phyloP scores from a whole-genome alignment of 1,140 invertebrate genomes.

The Sitophilus oryzae region DNA sequence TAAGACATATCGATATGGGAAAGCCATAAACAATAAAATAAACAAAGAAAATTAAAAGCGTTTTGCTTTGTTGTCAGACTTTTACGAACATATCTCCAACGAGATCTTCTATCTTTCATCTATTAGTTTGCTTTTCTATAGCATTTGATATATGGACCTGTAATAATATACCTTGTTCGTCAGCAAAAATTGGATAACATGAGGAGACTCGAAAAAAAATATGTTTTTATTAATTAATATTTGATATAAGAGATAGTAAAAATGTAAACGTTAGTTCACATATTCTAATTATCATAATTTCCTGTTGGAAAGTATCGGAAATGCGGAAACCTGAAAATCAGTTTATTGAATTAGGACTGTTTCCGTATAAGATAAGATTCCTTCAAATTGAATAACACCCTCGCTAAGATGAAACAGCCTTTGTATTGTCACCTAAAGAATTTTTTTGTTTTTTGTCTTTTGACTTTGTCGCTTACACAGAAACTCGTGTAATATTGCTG shows the following conservation, averaged over 20 bases:
- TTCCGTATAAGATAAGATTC: not conserved
- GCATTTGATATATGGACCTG: not conserved
- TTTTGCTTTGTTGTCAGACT: constrained; percentile 17
- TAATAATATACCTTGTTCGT: no score
- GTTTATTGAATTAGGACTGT: not conserved
- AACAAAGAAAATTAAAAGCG: constrained; percentile 22
- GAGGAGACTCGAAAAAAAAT: no score
- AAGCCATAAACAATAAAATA: constrained; percentile 22
- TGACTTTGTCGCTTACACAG: not conserved
- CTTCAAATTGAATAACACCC: not conserved
- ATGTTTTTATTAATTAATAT: no score
- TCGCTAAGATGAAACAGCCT: not conserved
- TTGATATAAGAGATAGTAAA: no score
- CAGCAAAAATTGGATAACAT: no score
- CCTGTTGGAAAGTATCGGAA: not conserved
- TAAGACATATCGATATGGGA: constrained; percentile 22
- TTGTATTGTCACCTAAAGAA: not conserved
- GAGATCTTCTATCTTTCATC: constrained; percentile 23
- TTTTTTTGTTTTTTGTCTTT: not conserved
- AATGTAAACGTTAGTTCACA: no score
- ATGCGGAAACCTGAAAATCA: not conserved
- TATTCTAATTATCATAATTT: no score
- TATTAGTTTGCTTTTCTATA: constrained; percentile 19
- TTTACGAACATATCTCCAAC: constrained; percentile 16
- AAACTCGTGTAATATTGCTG: not conserved